Evolutionary conservation across 2,888 invertebrate genomes (phyloP), one percentile per base, ranked within the genome.

Genomic region (Andricus quercusramuli): DNA sequence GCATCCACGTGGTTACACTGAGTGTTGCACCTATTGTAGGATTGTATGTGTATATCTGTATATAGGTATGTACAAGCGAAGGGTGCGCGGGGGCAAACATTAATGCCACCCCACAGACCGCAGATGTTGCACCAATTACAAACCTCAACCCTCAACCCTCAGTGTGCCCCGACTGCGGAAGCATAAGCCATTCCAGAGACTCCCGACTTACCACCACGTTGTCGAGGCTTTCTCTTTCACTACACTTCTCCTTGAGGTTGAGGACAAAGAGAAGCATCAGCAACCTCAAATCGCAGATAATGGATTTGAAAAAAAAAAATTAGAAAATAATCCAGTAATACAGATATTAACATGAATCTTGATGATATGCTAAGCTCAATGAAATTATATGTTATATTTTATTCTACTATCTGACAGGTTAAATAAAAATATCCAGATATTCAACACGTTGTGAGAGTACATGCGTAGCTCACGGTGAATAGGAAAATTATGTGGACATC

Each of bases 121-220:
- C 92, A 92, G 92, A 92, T 92, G 92, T 92, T 92, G 90, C 91
- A 89, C 91, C 92, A 92, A 92, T 92, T 92, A 92, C 92, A 92
- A 92, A 90, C 90, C 92, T 90, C 90, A 88, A 86, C 88, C 88
- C 70, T 56, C 51, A 84, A 44, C 47, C 88, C 74, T 56, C 56
- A 84, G 84, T 78, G 82, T 83, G 83, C 83, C 80, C 80, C 83
- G 78, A 78, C 84, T 82, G 80, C 82, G 83, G 82, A 84, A 85
- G 85, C 83, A 80, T 81, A 85, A 86, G 84, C 83, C 84, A 83
- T 85, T 84, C 80, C 78, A 80, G 82, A 79, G 92, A 82, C 82
- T 83, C 79, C 78, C 59, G 80, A 84, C 81, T 83, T 83, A 80
- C 83, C 78, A 79, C 79, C 86, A 97, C 96, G 93, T 98, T 98